These are phyloP conservation scores for Microctonus aethiopoides DNA, from an alignment of 2,888 invertebrate species.

Conservation along the genomic window DNA sequence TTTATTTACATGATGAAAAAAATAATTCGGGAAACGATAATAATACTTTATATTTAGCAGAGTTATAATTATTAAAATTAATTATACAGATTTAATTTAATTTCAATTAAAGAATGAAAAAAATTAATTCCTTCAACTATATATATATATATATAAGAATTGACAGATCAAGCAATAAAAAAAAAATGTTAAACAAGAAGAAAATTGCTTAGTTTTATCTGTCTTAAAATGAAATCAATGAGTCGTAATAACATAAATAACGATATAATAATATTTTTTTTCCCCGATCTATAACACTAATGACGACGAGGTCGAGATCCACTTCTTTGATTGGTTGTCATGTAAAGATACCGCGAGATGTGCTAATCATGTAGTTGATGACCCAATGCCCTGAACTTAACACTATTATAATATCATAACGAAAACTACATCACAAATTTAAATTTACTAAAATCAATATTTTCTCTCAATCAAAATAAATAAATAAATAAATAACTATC, in stretches of 20 bases:
- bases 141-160: no score
- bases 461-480: neutral
- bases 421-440: slow-evolving; percentile 2
- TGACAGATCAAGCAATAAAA: no score
- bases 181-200: neutral
- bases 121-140: no score
- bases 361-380: slow-evolving; percentile 45
- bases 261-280: neutral
- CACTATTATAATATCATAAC: slow-evolving; percentile 11
- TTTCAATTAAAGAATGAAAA: no score
- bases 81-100: no score
- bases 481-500: neutral
- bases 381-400: slow-evolving; percentile 31
- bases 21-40: neutral
- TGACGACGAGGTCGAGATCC: slow-evolving; percentile 49
- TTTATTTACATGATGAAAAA: neutral
- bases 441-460: neutral
- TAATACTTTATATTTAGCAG: neutral
- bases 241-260: neutral
- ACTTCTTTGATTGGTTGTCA: slow-evolving; percentile 47
- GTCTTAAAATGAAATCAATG: neutral
- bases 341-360: slow-evolving; percentile 44
- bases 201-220: neutral
- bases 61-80: neutral
- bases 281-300: slow-evolving; percentile 17